These are phyloP conservation scores for Drosophila prostipennis DNA, from an alignment of 2,888 invertebrate genomes.

Conservation along the genomic window DNA sequence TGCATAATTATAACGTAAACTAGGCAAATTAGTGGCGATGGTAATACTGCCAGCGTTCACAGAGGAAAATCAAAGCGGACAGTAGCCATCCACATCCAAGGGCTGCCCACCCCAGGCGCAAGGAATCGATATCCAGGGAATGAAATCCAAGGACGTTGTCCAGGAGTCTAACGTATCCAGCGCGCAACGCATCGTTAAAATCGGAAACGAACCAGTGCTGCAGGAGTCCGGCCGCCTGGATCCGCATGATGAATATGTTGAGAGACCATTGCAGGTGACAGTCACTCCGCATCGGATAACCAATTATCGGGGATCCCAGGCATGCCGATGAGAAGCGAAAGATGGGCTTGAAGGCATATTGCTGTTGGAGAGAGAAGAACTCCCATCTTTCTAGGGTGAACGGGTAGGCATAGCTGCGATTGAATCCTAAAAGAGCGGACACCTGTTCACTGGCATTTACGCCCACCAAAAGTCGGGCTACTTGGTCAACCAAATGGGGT, in stretches of 20 bases:
- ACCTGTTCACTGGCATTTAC: slow-evolving; percentile 69
- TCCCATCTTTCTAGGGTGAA: slow-evolving; percentile 74
- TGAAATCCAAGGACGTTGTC: slow-evolving; percentile 63
- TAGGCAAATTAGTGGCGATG: neutral
- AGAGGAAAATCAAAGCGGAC: slow-evolving; percentile 29
- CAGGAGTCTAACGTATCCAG: slow-evolving; percentile 67
- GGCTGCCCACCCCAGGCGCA: slow-evolving; percentile 63
- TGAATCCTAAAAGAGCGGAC: slow-evolving; percentile 63
- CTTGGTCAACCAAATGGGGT: slow-evolving; percentile 37
- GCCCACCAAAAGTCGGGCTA: slow-evolving; percentile 55
- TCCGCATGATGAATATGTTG: slow-evolving; percentile 65
- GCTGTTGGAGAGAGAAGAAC: slow-evolving; percentile 75
- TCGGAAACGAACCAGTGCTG: slow-evolving; percentile 62
- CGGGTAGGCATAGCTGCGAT: slow-evolving; percentile 70
- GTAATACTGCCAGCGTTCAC: slow-evolving; percentile 37
- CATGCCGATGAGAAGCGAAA: slow-evolving; percentile 74
- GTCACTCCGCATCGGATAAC: slow-evolving; percentile 66
- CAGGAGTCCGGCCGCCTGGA: slow-evolving; percentile 61
- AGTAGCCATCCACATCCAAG: slow-evolving; percentile 38
- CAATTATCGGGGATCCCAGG: slow-evolving; percentile 71
- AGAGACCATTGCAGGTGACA: slow-evolving; percentile 64
- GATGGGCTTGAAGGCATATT: slow-evolving; percentile 71
- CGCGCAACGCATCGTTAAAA: slow-evolving; percentile 59
- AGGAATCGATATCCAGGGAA: slow-evolving; percentile 61
- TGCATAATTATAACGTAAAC: neutral